Base-by-base conservation (phyloP, 2,797 vertebrate species). In the Galago senegalensis region DNA sequence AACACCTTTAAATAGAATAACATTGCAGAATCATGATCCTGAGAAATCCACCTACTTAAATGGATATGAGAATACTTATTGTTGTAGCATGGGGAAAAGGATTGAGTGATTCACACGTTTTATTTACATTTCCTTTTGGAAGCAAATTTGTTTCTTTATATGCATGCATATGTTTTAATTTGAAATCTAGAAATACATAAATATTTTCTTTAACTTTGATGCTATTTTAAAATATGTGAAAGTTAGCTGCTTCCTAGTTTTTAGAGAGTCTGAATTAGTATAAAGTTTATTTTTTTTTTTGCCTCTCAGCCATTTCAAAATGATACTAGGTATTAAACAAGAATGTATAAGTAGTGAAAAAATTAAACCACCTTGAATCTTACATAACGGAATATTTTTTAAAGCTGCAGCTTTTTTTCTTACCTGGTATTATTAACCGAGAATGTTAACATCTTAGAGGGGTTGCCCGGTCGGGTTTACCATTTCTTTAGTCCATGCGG, bases 81-180 rank as follows among this genome's bases (percentile, higher is more conserved):
- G 72, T 49, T 67, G 25, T 65, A 69, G 9, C 16, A 27, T 90
- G 37, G 79, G 72, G 23, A 53, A 85, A 92, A 86, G 46, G 79
- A 70, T 49, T 53, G 58, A 40, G 7, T 76, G 80, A 73, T 87
- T 91, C 65, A 37, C 40, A 3, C 34, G 46, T 20, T 92, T 91
- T 96, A 76, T 94, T 82, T 96, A 95, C 23, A 25, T 87, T 96
- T 92, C 60, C 29, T 84, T 93, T 88, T 84, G 61, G 72, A 81
- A 73, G 77, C 77, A 88, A 13, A 34, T 65, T 25, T 65, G 29
- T 90, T 65, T 96, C 49, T 77, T 23, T 93, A 0, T 43, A 2
- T 56, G 67, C 76, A 63, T 49, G 27, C 31, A 5, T 90, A 27
- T 87, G 29, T 82, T 93, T 49, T 93, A 58, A 89, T 90, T 61